Evolutionary conservation across 2,888 invertebrate genomes (phyloP), one percentile per base, ranked within the genome.

Genomic region (Synergus japonicus): DNA sequence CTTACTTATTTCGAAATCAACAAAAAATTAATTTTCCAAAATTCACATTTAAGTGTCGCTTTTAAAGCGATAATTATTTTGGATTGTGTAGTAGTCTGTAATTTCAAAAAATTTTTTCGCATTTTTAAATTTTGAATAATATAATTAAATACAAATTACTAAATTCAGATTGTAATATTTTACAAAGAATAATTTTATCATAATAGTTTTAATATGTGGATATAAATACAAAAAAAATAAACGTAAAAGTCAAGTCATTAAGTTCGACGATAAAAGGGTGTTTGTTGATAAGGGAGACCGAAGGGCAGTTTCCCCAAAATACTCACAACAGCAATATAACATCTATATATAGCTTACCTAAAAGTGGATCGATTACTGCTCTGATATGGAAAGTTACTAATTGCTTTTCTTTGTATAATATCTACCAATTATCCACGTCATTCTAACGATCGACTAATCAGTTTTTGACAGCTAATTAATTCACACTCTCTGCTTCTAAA

Each of bases 311-410:
- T 7, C 0, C 5, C 7, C 49, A 49, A 49, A 49, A 49, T 49
- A 7, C n/a, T 15, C 7, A 49, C n/a, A 15, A 4, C 5, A 49
- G n/a, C 7, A 4, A 12, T 49, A n/a, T 8, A 13, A 13, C 46
- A 46, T 46, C 15, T 49, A 49, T 49, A 49, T 49, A 49, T n/a
- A n/a, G 49, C 49, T 4, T 15, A 8, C 54, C 54, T n/a, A n/a
- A 54, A 54, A 54, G n/a, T 54, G n/a, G 54, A 54, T 54, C 54
- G 54, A 54, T 54, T 54, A 54, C 54, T n/a, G 54, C 2, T n/a
- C 54, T 54, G 54, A 54, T n/a, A n/a, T 54, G 54, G n/a, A 54
- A 54, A 54, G n/a, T 54, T 54, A 54, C 54, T n/a, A 54, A 54
- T 54, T 54, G 54, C 54, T 54, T 54, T 54, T 12, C 54, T n/a